Evolutionary conservation across 2,797 vertebrate species (phyloP), one percentile per base, ranked within the genome.

Genomic region (Hypotaenidia okinawae): DNA sequence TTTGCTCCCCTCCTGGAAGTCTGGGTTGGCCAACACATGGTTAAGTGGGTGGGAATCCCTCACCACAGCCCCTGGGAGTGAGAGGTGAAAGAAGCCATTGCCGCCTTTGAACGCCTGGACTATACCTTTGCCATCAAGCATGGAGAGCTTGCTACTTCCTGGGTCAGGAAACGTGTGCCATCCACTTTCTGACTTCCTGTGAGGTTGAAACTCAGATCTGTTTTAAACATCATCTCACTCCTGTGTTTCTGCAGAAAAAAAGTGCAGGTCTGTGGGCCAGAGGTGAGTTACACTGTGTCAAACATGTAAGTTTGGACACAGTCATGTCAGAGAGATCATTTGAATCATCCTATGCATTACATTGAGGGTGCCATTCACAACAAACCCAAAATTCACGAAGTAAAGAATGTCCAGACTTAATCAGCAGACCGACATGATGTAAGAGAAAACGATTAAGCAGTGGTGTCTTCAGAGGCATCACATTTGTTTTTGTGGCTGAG

Each of bases 91-190:
- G 45, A 54, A 85, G 5, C 9, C 10, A 12, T 33, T 30, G 6
- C 11, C 16, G 39, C 13, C 27, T 78, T 35, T 45, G 35, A 32
- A 7, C 16, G 18, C 18, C n/a, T 61, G 23, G 15, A 8, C 27
- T 73, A 4, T 18, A 15, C 7, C 9, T 89, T 72, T 87, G 32
- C 21, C 32, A 24, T 32, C 27, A 6, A 45, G 3, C 12, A 55
- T 3, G 13, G 45, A 73, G 11, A 78, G 6, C 7, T 78, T 62
- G 10, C 10, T 4, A 4, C 2, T 69, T 58, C 7, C 41, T 23
- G 19, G 3, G 22, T 13, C 15, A 74, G 9, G 45, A 25, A 9
- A 13, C 0, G 1, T 0, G 13, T 4, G 35, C 11, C 24, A 17
- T 49, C 10, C 12, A 5, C 23, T n/a, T 69, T 57, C n/a, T 66